Base-by-base conservation (phyloP, 2,113 vertebrate species). In the Brachyhypopomus occidentalis region DNA sequence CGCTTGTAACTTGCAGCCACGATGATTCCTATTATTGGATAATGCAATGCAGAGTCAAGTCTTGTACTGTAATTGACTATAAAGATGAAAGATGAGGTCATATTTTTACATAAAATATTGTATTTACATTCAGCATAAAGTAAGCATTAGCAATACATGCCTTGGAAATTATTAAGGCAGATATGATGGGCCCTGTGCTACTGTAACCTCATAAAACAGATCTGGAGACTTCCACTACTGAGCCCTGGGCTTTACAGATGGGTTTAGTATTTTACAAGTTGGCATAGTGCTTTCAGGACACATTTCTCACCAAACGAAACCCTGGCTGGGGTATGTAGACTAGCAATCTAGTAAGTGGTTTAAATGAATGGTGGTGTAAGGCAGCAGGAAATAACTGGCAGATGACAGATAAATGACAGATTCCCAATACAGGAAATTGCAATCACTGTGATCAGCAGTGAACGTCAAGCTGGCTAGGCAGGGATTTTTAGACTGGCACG, bases 301-400 rank as follows among this genome's bases (percentile, higher is more conserved):
- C 58, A 64, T 64, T 80, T 79, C 38, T 48, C 23, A 69, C 36
- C n/a, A 38, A 22, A 55, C 60, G 52, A 70, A 58, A 78, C 64
- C 55, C 64, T 70, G 30, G 45, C 64, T 58, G 48, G 63, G 30
- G 30, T 60, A 62, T 12, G 58, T 19, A 62, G 56, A 45, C 22
- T 41, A 75, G 72, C 22, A 72, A 62, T 30, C 14, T 34, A 52
- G 45, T 9, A 60, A 75, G 56, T 25, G 17, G 16, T 52, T 64
- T 27, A 67, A 77, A 67, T 55, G 9, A 55, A 67, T 16, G 11
- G n/a, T 17, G 62, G 4, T 19, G 41, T 11, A 4, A 66, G 60
- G 17, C 75, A 64, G 17, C 20, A 27, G 19, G 41, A 77, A 69
- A 55, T 30, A 34, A 66, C 75, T 66, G 62, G 60, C 30, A 8